Percentiles rank a stretch among this genome's conserved stretches.
These are phyloP conservation scores for Genyomyrus donnyi DNA, from an alignment of 2,113 vertebrate species.

Conservation along the genomic window DNA sequence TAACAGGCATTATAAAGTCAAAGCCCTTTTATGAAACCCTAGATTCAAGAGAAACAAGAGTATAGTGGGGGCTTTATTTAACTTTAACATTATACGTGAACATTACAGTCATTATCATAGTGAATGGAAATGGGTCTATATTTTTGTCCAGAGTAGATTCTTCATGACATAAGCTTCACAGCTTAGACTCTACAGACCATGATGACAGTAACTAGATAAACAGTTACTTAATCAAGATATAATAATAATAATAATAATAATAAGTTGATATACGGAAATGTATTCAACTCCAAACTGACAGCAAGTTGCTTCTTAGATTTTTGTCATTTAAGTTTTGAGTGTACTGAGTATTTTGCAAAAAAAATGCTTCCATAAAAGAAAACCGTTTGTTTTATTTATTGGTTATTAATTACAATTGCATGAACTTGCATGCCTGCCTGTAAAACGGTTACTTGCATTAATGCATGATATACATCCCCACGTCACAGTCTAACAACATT, in stretches of 20 bases:
- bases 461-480: neutral
- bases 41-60: neutral
- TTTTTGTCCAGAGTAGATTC: neutral
- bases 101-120: neutral
- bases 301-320: neutral
- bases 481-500: neutral
- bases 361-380: neutral
- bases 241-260: neutral
- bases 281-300: neutral
- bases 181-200: neutral
- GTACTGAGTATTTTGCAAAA: neutral
- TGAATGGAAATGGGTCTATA: neutral
- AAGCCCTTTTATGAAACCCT: neutral
- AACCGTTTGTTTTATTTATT: neutral
- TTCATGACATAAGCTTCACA: neutral
- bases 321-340: neutral
- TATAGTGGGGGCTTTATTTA: neutral
- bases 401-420: neutral
- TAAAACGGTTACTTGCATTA: neutral
- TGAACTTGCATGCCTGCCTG: neutral
- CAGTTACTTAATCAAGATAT: neutral
- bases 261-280: neutral
- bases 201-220: neutral
- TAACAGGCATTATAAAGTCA: neutral
- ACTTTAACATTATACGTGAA: neutral